Evolutionary conservation across 2,888 invertebrate genomes (phyloP).

Genomic region (Biston betularia): DNA sequence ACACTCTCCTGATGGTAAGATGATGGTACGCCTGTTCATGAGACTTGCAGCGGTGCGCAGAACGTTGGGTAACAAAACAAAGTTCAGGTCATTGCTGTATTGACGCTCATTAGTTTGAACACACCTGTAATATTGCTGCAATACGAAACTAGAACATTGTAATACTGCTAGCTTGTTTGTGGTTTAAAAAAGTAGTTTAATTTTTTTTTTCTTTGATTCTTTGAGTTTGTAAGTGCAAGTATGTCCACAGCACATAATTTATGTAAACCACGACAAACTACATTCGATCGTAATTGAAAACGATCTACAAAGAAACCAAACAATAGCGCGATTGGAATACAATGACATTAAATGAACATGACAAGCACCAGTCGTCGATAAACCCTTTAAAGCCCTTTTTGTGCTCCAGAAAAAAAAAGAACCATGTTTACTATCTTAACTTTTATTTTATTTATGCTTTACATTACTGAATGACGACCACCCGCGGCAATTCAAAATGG

Average conservation of each 20-base stretch:
- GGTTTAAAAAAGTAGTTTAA: too few relatives aligned
- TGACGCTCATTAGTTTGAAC: too few relatives aligned
- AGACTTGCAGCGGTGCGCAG: too few relatives aligned
- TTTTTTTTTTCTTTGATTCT: too few relatives aligned
- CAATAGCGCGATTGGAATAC: conserved; percentile 10
- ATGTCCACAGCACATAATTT: background rate
- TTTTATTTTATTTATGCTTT: background rate
- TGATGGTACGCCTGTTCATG: too few relatives aligned
- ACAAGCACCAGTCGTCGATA: conserved; percentile 19
- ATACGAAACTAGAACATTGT: too few relatives aligned
- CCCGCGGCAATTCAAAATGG: background rate
- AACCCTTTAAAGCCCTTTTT: conserved; percentile 18
- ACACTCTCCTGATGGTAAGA: too few relatives aligned
- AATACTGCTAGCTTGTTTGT: too few relatives aligned
- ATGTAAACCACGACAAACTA: background rate
- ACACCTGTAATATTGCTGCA: too few relatives aligned
- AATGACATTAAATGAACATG: conserved; percentile 37
- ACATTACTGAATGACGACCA: background rate
- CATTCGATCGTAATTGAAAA: conserved; percentile 3
- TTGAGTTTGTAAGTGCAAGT: too few relatives aligned
- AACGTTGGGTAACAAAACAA: too few relatives aligned
- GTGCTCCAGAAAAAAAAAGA: conserved; percentile 10
- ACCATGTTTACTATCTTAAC: background rate
- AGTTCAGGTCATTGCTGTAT: too few relatives aligned
- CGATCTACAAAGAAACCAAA: background rate